Percentiles rank a stretch among this genome's conserved stretches.
Conservation (phyloP, 2,113 vertebrate genomes). For the Amazona vittata region DNA sequence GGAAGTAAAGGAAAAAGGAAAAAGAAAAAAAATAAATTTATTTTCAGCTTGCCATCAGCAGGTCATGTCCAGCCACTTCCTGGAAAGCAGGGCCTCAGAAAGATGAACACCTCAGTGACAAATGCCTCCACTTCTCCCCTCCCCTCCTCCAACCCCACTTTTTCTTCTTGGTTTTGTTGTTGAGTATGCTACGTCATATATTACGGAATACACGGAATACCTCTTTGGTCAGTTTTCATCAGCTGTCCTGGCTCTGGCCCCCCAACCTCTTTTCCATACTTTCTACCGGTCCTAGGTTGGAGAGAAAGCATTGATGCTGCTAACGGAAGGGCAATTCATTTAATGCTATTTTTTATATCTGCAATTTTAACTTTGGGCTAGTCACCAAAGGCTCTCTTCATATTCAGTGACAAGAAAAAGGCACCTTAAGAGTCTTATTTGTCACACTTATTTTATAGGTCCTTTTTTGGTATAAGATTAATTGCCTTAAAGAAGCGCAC, state of each 20-base stretch:
- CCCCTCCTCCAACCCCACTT: background rate
- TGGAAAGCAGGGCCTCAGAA: background rate
- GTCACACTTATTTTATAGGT: background rate
- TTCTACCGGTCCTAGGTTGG: background rate
- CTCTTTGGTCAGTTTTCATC: background rate
- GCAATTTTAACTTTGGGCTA: background rate
- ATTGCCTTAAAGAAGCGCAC: background rate
- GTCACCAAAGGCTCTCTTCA: background rate
- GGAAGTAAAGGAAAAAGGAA: background rate
- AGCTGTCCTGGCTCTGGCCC: background rate
- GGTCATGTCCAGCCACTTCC: rapidly evolving
- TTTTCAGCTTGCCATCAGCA: background rate
- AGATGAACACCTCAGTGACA: background rate
- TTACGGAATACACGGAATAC: background rate
- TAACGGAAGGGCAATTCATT: background rate
- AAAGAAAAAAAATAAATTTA: background rate
- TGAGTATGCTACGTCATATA: background rate
- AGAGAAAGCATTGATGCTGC: background rate
- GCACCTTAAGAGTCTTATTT: background rate
- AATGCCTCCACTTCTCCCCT: background rate
- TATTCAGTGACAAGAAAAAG: background rate
- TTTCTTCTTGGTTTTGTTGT: background rate
- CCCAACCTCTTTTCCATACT: background rate
- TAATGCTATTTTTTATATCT: background rate
- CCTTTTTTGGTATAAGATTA: background rate